Evolutionary conservation across 2,888 invertebrate genomes (phyloP).

Genomic region (Eristalis arbustorum): DNA sequence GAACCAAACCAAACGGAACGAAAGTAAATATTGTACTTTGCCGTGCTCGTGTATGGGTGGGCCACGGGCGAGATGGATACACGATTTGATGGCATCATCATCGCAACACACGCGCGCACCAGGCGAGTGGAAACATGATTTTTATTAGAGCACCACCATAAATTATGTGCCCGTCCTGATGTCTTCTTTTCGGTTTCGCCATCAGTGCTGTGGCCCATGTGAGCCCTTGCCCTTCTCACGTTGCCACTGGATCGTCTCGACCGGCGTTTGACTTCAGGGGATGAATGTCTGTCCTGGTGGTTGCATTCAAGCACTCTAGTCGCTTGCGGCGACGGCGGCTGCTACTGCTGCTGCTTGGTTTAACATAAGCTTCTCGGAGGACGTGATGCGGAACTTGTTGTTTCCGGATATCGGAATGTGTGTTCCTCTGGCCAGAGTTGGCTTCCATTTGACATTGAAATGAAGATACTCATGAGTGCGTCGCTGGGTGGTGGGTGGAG

Average conservation of each 20-base stretch:
- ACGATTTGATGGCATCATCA: constrained; percentile 63
- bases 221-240: background rate
- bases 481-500: background rate
- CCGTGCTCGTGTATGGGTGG: constrained; percentile 5
- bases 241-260: background rate
- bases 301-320: constrained; percentile 7
- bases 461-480: background rate
- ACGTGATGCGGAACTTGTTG: constrained; percentile 45
- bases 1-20: constrained; percentile 67
- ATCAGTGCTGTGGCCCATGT: background rate
- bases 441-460: background rate
- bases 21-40: constrained; percentile 68
- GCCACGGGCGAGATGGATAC: constrained; percentile 39
- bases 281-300: background rate
- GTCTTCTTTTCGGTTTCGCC: constrained; percentile 45
- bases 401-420: constrained; percentile 9
- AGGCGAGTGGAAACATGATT: constrained; percentile 65
- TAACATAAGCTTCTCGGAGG: constrained; percentile 24
- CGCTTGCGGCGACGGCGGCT: background rate
- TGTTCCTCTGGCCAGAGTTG: constrained; percentile 7
- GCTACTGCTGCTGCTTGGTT: background rate
- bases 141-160: constrained; percentile 67
- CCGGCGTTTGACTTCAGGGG: constrained; percentile 18
- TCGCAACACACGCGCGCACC: constrained; percentile 48
- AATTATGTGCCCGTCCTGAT: constrained; percentile 63